Conservation (phyloP, 2,113 vertebrate genomes). For the Alosa alosa region DNA sequence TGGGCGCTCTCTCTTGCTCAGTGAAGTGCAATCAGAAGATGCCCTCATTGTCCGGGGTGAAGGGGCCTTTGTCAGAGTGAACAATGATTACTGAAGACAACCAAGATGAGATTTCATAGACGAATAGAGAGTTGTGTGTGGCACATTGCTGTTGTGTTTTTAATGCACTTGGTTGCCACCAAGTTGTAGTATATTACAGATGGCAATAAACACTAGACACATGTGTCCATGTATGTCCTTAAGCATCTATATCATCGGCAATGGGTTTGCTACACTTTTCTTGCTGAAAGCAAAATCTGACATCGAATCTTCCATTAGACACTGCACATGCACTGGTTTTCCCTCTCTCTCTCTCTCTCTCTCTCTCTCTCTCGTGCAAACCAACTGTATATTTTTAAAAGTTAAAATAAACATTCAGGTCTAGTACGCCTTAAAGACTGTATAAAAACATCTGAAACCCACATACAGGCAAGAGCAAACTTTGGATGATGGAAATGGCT, state of each 20-base stretch:
- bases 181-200: not conserved
- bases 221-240: not conserved
- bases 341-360: too few relatives aligned
- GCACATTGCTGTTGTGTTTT: not conserved
- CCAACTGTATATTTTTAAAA: too few relatives aligned
- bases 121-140: not conserved
- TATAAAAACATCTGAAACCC: not conserved
- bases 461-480: not conserved
- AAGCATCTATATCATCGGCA: too few relatives aligned
- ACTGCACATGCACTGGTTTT: too few relatives aligned
- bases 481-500: not conserved
- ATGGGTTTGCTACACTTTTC: too few relatives aligned
- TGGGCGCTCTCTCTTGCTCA: not conserved
- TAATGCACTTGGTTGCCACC: not conserved
- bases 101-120: not conserved
- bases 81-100: not conserved
- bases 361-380: too few relatives aligned
- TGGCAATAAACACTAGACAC: not conserved
- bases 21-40: slow-evolving; percentile 6
- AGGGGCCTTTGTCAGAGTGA: not conserved
- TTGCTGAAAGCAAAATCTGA: too few relatives aligned
- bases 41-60: not conserved
- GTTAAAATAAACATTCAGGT: too few relatives aligned
- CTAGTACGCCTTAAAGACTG: not conserved
- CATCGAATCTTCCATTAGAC: too few relatives aligned